Base-by-base conservation (phyloP, 1,140 invertebrate species). In the Drosophila rufa region DNA sequence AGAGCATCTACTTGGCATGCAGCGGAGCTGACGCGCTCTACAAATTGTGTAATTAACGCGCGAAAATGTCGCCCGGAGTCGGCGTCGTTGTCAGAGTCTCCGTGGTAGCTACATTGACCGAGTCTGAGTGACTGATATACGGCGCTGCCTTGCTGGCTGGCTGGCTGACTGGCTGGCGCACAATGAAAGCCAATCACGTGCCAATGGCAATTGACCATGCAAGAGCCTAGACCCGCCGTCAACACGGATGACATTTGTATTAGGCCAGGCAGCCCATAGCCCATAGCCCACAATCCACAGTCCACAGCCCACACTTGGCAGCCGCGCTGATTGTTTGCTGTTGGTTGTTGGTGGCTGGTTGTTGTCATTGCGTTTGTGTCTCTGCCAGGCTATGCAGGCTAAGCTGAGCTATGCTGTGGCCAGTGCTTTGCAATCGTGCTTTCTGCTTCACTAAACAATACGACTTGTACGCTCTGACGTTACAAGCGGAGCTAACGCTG, bases 111-210 rank as follows among this genome's bases (percentile, higher is more conserved):
- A 59, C 64, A 67, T 40, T 75, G 60, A 67, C 73, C 75, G 61
- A 77, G 55, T 71, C 69, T 48, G 48, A 79, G 50, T 58, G 70
- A 73, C 55, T 68, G 64, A 84, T 90, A 68, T 82, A 74, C 48
- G 33, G 46, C 46, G 51, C 47, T 33, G 30, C 6, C 30, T 30
- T 6, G 30, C 30, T 30, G 6, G 30, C 30, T 30, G 27, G 27
- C 27, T 7, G 30, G 2, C 30, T 33, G 30, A 9, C 30, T 38
- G 27, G 12, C 14, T 73, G 59, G 53, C 17, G 48, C 42, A 81
- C 75, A 83, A 79, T 57, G 66, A 73, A 90, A 85, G 64, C 75
- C 66, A 90, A 89, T 90, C 85, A 90, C 86, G 86, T 90, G 82
- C 82, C 85, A 79, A 67, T 53, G 65, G 80, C 69, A 56, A 78